Conservation (phyloP, 1,140 invertebrate species). For the Drosophila sp. region DNA sequence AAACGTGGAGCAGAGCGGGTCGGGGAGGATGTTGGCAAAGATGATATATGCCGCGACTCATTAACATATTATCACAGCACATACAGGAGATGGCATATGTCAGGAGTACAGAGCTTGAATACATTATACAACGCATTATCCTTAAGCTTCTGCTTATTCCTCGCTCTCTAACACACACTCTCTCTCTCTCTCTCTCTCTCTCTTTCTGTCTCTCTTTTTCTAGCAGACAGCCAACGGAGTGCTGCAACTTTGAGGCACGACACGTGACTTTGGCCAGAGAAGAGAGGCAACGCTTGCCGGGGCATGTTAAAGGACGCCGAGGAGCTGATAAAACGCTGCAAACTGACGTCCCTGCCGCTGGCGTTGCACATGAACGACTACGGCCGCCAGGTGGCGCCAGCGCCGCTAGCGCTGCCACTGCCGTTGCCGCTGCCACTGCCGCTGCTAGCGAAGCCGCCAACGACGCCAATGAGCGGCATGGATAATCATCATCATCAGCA, state of each 20-base stretch:
- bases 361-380: conserved; percentile 69
- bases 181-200: conserved; percentile 9
- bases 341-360: conserved; percentile 68
- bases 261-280: conserved; percentile 62
- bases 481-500: background rate
- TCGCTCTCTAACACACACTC: background rate
- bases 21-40: conserved; percentile 48
- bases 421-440: conserved; percentile 46
- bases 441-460: conserved; percentile 54
- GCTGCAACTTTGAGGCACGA: conserved; percentile 39
- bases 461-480: conserved; percentile 12
- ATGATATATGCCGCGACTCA: conserved; percentile 84
- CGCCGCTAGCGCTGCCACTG: conserved; percentile 53
- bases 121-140: conserved; percentile 57
- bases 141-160: conserved; percentile 47
- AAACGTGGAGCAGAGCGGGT: conserved; percentile 15
- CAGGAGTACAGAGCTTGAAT: conserved; percentile 68
- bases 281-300: conserved; percentile 17
- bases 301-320: conserved; percentile 82
- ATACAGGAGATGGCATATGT: conserved; percentile 73
- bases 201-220: background rate
- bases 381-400: conserved; percentile 67
- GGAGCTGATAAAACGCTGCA: conserved; percentile 77
- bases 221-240: conserved; percentile 22
- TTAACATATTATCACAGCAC: conserved; percentile 84